Evolutionary conservation across 2,797 vertebrate genomes (phyloP).

Genomic region (Columba guinea): DNA sequence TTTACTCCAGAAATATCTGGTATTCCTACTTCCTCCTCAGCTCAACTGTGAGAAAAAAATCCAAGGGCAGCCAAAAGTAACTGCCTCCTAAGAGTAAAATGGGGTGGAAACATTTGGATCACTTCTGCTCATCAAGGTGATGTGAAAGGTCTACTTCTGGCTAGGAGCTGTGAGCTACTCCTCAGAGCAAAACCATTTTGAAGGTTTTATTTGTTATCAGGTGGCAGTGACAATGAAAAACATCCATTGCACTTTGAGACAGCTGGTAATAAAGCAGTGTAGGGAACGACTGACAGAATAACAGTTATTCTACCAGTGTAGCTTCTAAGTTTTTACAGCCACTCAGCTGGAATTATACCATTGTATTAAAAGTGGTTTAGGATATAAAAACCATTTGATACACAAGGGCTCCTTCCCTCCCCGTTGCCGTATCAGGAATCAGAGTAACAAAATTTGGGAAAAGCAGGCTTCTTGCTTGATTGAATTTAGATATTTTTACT

Average conservation of each 20-base stretch:
- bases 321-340: conserved; percentile 53
- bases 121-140: conserved; percentile 4
- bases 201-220: conserved; percentile 52
- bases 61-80: conserved; percentile 21
- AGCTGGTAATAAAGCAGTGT: conserved; percentile 24
- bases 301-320: background rate
- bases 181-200: conserved; percentile 44
- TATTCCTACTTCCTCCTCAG: background rate
- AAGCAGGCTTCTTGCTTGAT: conserved; percentile 11
- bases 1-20: conserved; percentile 2
- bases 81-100: background rate
- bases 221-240: conserved; percentile 26
- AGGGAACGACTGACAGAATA: background rate
- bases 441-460: conserved; percentile 8
- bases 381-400: conserved; percentile 26
- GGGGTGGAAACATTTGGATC: background rate
- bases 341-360: conserved; percentile 42
- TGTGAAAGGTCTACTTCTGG: conserved; percentile 15
- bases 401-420: background rate
- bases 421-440: background rate
- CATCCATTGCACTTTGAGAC: conserved; percentile 44
- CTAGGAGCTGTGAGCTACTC: background rate
- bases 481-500: conserved; percentile 34
- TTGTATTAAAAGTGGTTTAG: conserved; percentile 31
- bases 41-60: background rate